Evolutionary conservation across 2,888 invertebrate genomes (phyloP).

Genomic region (Amblyteles armatorius): DNA sequence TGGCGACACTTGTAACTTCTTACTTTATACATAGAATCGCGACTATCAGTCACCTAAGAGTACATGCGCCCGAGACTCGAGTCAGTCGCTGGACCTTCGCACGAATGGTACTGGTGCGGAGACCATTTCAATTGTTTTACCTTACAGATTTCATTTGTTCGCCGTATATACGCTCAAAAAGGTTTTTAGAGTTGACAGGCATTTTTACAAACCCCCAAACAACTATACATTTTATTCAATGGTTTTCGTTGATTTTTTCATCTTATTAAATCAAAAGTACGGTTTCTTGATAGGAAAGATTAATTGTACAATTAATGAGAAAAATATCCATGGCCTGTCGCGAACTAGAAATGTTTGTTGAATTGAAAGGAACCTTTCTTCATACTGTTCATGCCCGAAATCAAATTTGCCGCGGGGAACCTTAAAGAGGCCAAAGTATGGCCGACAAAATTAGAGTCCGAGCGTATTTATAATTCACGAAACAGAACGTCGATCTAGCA

Average conservation of each 20-base stretch:
- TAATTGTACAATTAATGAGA: background rate
- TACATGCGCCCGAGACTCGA: background rate
- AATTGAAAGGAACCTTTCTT: too few species aligned
- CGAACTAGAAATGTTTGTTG: too few species aligned
- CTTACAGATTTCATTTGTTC: too few species aligned
- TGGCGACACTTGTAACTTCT: constrained; percentile 50
- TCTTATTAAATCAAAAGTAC: background rate
- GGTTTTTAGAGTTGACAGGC: background rate
- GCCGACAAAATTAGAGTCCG: background rate
- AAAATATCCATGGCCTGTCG: background rate
- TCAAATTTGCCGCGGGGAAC: background rate
- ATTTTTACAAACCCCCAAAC: background rate
- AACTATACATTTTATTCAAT: background rate
- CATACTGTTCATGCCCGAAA: too few species aligned
- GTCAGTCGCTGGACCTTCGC: background rate
- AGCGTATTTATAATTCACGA: background rate
- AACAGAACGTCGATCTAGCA: background rate
- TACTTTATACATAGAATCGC: constrained; percentile 75
- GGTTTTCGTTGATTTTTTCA: background rate
- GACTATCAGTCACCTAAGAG: background rate
- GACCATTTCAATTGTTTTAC: background rate
- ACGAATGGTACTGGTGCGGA: background rate
- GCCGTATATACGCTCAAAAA: background rate
- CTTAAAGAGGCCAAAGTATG: background rate
- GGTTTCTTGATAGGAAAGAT: background rate